A percentile compares a stretch with the other conserved stretches of the same genome.
Conservation (phyloP, 2,888 invertebrate genomes). For the Habroteleia sp. region DNA sequence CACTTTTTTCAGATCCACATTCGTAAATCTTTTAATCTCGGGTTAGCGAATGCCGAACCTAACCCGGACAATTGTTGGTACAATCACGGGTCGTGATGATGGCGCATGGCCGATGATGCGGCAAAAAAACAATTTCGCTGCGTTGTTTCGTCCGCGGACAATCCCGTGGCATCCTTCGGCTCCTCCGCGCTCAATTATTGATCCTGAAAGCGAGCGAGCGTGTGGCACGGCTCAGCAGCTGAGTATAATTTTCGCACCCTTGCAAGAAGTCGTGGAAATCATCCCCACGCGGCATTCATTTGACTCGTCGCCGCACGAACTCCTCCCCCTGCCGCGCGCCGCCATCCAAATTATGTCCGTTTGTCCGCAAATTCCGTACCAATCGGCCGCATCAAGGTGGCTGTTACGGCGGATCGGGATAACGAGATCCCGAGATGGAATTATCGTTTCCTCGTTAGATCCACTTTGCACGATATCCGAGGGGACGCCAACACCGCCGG, state of each 20-base stretch:
- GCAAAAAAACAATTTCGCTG: background rate
- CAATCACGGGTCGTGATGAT: too few species aligned
- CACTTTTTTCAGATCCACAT: too few species aligned
- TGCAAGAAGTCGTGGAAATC: conserved; percentile 60
- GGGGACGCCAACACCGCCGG: conserved; percentile 46
- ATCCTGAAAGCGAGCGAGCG: conserved; percentile 59
- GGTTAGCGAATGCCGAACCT: too few species aligned
- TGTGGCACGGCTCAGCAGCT: conserved; percentile 62
- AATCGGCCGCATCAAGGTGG: conserved; percentile 67
- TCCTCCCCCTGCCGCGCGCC: conserved; percentile 61
- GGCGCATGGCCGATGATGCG: background rate
- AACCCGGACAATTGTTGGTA: background rate
- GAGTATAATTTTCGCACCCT: conserved; percentile 75
- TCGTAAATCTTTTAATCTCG: too few species aligned
- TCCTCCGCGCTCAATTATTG: conserved; percentile 53
- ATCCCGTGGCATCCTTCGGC: conserved; percentile 52
- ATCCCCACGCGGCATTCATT: conserved; percentile 53
- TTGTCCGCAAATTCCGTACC: conserved; percentile 74
- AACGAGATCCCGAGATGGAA: conserved; percentile 62
- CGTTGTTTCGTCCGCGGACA: conserved; percentile 41
- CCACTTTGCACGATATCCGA: conserved; percentile 57
- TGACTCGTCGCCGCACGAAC: conserved; percentile 38
- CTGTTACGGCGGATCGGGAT: conserved; percentile 55
- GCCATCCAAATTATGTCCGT: conserved; percentile 75
- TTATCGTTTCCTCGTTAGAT: conserved; percentile 68